Conservation (phyloP, 2,888 invertebrate species). For the Eupithecia centaureata region DNA sequence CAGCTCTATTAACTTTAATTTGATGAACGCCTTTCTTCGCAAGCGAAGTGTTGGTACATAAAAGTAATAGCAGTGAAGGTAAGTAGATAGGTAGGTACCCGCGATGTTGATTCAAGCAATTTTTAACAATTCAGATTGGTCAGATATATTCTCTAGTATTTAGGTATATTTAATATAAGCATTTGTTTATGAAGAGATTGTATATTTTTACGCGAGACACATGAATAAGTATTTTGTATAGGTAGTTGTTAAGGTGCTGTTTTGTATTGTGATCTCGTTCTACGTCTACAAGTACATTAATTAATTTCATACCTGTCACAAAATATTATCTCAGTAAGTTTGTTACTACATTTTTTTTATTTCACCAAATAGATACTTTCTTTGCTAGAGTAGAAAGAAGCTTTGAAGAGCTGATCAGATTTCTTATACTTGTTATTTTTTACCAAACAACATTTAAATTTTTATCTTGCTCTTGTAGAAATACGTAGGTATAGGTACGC, state of each 20-base stretch:
- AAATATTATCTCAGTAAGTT: background rate
- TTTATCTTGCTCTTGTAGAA: background rate
- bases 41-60: background rate
- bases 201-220: constrained; percentile 6
- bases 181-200: background rate
- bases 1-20: background rate
- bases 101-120: no score
- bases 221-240: constrained; percentile 3
- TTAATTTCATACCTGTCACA: background rate
- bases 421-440: background rate
- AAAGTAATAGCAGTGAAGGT: background rate
- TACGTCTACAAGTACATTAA: background rate
- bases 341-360: background rate
- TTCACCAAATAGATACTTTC: background rate
- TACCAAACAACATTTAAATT: background rate
- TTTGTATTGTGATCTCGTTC: constrained; percentile 22
- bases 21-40: background rate
- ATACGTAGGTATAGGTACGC: background rate
- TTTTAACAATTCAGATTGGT: background rate
- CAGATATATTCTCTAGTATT: constrained; percentile 1
- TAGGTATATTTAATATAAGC: background rate
- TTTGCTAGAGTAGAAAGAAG: constrained; percentile 31
- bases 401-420: constrained; percentile 67
- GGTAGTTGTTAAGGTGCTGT: constrained; percentile 13
- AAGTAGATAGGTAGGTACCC: no score